Base-by-base conservation (phyloP, 2,797 vertebrate species). In the Kryptolebias ocellatus region DNA sequence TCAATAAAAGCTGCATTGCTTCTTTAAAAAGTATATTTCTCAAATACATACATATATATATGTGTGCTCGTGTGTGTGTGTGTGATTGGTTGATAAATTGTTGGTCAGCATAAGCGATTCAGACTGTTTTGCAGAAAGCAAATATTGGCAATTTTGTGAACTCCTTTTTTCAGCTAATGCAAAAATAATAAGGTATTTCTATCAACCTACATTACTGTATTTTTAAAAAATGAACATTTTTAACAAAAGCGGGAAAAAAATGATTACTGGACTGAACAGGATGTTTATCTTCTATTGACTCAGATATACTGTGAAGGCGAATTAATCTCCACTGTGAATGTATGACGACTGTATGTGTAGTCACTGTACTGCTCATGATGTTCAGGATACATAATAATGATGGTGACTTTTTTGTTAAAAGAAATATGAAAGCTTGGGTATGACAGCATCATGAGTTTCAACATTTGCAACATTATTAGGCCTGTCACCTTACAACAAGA, bases 31-130 rank as follows among this genome's bases (percentile, higher is more conserved):
- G 24, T 29, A 1, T 20, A 51, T 55, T 60, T 56, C 49, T 70
- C 20, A 12, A 49, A 55, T 24, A 24, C 20, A 24, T 24, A 24
- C 20, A 24, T 24, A 24, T 24, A 24, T 24, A 24, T 24, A 24
- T 24, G 20, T 24, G 20, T 24, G 20, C 20, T 24, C 20, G 20
- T 24, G 20, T 24, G 20, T 24, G 20, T 24, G 20, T 24, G 20
- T 24, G 64, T 70, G 60, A 87, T 76, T 51, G 74, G 70, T 60
- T 31, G 67, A 11, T 12, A 39, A 73, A 79, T 80, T 85, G 85
- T 70, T 79, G 77, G 85, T 86, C 79, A 64, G 59, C 73, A 70
- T 72, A 75, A 76, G 60, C 71, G 60, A 74, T 49, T 74, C 57
- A n/a, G 20, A 58, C 39, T 28, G 7, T 58, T 72, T 60, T 83